phyloP scores from a whole-genome alignment of 2,888 invertebrate species.

The Rhyacophila evoluta region DNA sequence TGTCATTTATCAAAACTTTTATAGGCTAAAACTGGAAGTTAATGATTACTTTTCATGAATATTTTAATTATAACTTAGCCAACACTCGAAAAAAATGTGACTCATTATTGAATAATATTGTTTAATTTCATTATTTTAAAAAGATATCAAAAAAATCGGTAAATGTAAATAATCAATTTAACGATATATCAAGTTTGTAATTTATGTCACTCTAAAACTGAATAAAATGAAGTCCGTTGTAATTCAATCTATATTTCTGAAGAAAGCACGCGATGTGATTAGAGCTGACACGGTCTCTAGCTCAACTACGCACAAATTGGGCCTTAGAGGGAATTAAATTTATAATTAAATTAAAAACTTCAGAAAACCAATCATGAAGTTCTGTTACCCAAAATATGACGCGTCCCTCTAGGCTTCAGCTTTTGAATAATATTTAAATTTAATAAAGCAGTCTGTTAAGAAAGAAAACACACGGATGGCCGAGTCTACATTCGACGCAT shows the following conservation, averaged over 20 bases:
- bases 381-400: conserved; percentile 35
- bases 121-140: no score
- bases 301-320: conserved; percentile 13
- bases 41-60: no score
- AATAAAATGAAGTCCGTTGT: conserved; percentile 28
- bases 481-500: conserved; percentile 16
- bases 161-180: no score
- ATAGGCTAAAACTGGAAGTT: no score
- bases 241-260: conserved; percentile 37
- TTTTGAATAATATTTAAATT: conserved; percentile 31
- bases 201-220: background rate
- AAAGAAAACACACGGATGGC: conserved; percentile 23
- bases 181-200: background rate
- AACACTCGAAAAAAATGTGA: no score
- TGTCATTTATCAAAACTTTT: no score
- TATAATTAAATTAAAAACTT: conserved; percentile 46
- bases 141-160: no score
- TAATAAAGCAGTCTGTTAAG: conserved; percentile 6
- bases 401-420: background rate
- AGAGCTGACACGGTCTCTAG: conserved; percentile 16
- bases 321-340: conserved; percentile 33
- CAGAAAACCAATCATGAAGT: conserved; percentile 43
- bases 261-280: conserved; percentile 33
- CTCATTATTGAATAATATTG: no score
- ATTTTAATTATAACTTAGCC: no score